Evolutionary conservation across 2,113 vertebrate species (phyloP).

Genomic region (Dolichotis patagonum): DNA sequence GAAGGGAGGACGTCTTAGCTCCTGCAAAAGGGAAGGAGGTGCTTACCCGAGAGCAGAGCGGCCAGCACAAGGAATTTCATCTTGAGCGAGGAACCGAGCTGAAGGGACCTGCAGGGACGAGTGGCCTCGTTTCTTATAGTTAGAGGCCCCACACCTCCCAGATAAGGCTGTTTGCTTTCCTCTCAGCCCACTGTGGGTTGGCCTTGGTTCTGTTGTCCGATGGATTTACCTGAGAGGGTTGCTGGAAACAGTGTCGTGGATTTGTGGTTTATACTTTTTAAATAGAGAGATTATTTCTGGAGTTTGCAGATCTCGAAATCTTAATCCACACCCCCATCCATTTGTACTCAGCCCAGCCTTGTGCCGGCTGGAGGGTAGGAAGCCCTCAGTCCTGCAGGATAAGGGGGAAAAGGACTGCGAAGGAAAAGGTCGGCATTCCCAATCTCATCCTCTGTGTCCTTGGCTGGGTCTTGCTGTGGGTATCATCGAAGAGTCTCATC

Average conservation of each 20-base stretch:
- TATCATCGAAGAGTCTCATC: background rate
- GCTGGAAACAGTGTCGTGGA: background rate
- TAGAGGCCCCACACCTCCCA: slow-evolving; percentile 26
- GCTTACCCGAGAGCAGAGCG: slow-evolving; percentile 83
- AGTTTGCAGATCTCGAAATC: background rate
- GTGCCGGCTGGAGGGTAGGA: no score
- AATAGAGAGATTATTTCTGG: background rate
- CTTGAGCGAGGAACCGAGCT: background rate
- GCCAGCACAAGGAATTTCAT: slow-evolving; percentile 84
- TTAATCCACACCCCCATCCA: background rate
- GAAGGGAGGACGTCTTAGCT: background rate
- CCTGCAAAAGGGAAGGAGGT: background rate
- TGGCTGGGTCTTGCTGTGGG: background rate
- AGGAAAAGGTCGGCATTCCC: background rate
- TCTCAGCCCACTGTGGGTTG: slow-evolving; percentile 55
- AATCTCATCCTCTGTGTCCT: background rate
- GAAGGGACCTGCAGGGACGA: fast-evolving
- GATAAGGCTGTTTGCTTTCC: slow-evolving; percentile 83
- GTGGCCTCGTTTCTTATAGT: slow-evolving; percentile 76
- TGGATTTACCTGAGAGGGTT: background rate
- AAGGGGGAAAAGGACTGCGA: background rate
- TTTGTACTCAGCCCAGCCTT: background rate
- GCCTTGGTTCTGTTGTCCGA: slow-evolving; percentile 63
- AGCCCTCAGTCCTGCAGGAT: background rate
- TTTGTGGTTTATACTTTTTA: background rate